Evolutionary conservation across 2,888 invertebrate genomes (phyloP), one percentile per base, ranked within the genome.

Genomic region (Camponotus fellah): DNA sequence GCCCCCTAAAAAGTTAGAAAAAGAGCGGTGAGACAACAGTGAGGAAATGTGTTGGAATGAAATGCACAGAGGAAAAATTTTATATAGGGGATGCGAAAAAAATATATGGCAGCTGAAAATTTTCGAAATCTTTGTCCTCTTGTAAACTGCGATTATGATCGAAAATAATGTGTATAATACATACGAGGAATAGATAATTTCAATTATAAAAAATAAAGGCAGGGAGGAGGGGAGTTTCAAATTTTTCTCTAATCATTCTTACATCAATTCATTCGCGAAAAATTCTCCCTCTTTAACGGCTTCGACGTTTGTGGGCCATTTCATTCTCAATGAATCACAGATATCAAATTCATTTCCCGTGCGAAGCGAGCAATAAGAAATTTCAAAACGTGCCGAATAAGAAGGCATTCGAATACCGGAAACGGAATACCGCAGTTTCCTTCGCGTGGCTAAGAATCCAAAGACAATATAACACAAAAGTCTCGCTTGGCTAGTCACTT

Each of bases 401-500:
- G 21, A 12, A 12, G 6, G 12, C 14, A 32, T 43, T 14, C 68
- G 68, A 77, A 77, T 17, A 32, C 21, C 60, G 79, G 71, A 80
- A 60, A 17, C 26, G 46, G 43, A 65, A n/a, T 79, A 60, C 21
- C 6, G 64, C 43, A 21, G 65, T 66, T 75, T 76, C 40, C 66
- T 58, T 26, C 53, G 56, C 60, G 64, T 71, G 37, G 69, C 68
- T 46, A 34, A 77, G 71, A 81, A 72, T 76, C 72, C 82, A 74
- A 86, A 85, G 90, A 90, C 85, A 90, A 88, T 88, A 85, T 87
- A 88, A 88, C 85, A 83, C 68, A 76, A 85, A 88, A 87, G 87
- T 85, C 87, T 84, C 88, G 90, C 81, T 87, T 88, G 90, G 90
- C 87, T 75, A 85, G 90, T 90, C 90, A 87, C 83, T 90, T 86